Base-by-base conservation (phyloP, 1,140 invertebrate species). In the Chelonus insularis region DNA sequence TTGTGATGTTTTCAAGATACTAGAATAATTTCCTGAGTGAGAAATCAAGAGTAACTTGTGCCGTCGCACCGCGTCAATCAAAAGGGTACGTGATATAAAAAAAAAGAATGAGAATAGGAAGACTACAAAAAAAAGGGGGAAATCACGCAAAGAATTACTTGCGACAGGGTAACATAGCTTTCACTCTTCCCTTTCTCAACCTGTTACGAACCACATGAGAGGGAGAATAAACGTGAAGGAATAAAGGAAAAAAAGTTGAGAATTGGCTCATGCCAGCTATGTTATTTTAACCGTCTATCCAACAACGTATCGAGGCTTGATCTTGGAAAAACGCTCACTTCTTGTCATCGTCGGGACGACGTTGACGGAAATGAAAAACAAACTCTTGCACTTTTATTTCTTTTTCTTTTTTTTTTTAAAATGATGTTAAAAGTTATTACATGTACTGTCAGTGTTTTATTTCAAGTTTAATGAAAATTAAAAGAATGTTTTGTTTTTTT, bases 121-220 rank as follows among this genome's bases (percentile, higher is more conserved):
- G 41, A 57, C 9, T 23, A 43, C 43, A 50, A 59, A 60, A 61
- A 58, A 47, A 57, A 18, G 39, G 37, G 41, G 57, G 58, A 64
- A 64, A 64, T 64, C 63, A 64, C 57, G 62, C 48, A 52, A 57
- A 60, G 58, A 51, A 54, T 37, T 23, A 23, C 43, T 39, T 54
- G 54, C 60, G 60, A 50, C 56, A 60, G 29, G 58, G 32, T 60
- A 41, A 18, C 50, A 52, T 50, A 34, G 39, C 34, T 54, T 64
- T 64, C 25, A 51, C 48, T 43, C 58, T 41, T 56, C 57, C 43
- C 57, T 60, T 50, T 23, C 32, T 57, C 56, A 60, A 60, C 57
- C 47, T 60, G 57, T 60, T 60, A 51, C 45, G 12, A 36, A 36
- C 25, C 39, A 25, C 20, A 20, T 12, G 18, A 57, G 11, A 39